Conservation (phyloP, 1,140 invertebrate species). For the Sycobia sp. region DNA sequence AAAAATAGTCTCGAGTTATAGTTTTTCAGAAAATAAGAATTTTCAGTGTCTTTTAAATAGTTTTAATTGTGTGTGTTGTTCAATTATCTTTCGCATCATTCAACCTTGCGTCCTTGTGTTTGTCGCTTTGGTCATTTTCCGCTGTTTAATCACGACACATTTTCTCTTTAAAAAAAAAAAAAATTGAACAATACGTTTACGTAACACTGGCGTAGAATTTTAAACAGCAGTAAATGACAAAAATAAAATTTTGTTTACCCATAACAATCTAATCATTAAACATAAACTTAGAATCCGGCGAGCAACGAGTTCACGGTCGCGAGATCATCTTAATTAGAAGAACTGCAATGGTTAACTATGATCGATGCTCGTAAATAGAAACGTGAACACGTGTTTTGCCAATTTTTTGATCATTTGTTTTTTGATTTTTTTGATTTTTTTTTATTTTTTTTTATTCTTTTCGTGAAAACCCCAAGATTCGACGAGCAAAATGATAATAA, state of each 20-base stretch:
- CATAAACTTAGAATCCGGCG: constrained; percentile 11
- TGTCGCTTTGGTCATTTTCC: constrained; percentile 28
- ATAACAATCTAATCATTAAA: constrained; percentile 28
- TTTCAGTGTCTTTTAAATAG: constrained; percentile 30
- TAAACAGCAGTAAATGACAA: constrained; percentile 17
- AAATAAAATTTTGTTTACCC: constrained; percentile 4
- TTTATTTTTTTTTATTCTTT: no score
- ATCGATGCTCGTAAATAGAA: no score
- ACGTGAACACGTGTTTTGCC: constrained; percentile 4
- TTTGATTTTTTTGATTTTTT: no score
- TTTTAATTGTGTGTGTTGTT: constrained; percentile 31
- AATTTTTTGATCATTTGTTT: constrained; percentile 17
- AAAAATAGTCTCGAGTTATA: constrained; percentile 2
- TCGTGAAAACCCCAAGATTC: constrained; percentile 29
- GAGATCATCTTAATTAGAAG: neutral
- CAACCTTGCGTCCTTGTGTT: constrained; percentile 29
- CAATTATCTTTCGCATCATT: constrained; percentile 23
- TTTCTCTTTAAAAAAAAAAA: no score
- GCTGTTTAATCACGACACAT: constrained; percentile 12
- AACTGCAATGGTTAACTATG: neutral
- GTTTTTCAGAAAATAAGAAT: constrained; percentile 14
- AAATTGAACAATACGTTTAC: constrained; percentile 3
- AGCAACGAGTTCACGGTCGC: neutral
- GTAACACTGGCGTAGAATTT: constrained; percentile 4
- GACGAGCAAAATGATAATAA: constrained; percentile 28